A percentile compares a stretch with the other conserved stretches of the same genome.
Conservation (phyloP, 1,140 invertebrate genomes). For the Vollenhovia emeryi region DNA sequence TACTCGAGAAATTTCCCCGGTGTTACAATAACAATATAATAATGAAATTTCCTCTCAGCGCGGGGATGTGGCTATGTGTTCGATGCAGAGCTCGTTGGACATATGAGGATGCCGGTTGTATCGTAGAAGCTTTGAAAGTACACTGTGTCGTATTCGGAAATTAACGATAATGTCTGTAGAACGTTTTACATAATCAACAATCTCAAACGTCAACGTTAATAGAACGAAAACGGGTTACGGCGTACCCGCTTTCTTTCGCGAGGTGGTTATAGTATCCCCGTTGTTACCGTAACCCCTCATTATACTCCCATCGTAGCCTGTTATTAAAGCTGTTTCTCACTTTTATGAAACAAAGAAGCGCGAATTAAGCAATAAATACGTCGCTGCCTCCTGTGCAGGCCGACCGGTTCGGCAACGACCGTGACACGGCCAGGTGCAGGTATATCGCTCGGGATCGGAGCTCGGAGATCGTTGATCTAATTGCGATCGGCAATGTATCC, state of each 20-base stretch:
- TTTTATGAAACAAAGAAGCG: conserved; percentile 85
- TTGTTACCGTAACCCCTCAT: conserved; percentile 72
- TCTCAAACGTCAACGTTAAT: conserved; percentile 55
- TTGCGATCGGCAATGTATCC: conserved; percentile 30
- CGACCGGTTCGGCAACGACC: conserved; percentile 36
- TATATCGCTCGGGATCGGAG: conserved; percentile 52
- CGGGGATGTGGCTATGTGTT: not conserved
- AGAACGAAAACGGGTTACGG: conserved; percentile 69
- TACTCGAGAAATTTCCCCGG: not conserved
- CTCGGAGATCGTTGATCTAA: conserved; percentile 50
- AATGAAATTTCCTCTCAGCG: not conserved
- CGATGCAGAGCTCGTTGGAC: not conserved
- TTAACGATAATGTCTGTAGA: conserved; percentile 31
- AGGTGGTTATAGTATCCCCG: conserved; percentile 50
- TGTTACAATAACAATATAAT: conserved; percentile 6
- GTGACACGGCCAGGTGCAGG: conserved; percentile 62
- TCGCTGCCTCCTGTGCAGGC: conserved; percentile 18
- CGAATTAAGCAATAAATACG: conserved; percentile 83
- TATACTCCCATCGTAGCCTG: conserved; percentile 74
- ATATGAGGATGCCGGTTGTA: not conserved
- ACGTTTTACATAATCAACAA: conserved; percentile 50
- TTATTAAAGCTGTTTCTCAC: conserved; percentile 85
- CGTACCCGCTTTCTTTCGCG: conserved; percentile 65
- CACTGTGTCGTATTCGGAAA: not conserved
- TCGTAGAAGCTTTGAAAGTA: not conserved